A percentile compares a stretch with the other conserved stretches of the same genome.
These are phyloP conservation scores for Triplophysa rosa DNA, from an alignment of 2,113 vertebrate genomes.

Conservation along the genomic window DNA sequence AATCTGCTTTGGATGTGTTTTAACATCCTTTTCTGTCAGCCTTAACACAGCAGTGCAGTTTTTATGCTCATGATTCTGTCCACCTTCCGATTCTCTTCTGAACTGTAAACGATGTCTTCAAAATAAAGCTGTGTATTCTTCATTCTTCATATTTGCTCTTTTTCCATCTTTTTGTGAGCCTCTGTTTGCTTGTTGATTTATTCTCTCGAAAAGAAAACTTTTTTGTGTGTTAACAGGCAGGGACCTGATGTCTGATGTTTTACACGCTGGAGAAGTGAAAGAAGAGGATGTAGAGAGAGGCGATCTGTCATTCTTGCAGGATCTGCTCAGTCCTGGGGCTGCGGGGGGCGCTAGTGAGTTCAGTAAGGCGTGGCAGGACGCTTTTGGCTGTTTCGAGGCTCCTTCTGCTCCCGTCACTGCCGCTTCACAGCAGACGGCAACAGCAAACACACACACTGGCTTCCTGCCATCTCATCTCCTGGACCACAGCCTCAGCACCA, in stretches of 20 bases:
- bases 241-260: conserved; percentile 32
- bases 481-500: conserved; percentile 78
- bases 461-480: conserved; percentile 86
- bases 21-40: not conserved
- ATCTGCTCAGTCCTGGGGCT: conserved; percentile 70
- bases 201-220: not conserved
- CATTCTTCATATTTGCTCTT: not conserved
- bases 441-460: conserved; percentile 54
- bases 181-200: not conserved
- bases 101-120: too few species aligned
- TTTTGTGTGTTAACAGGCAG: conserved; percentile 3
- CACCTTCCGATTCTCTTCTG: not conserved
- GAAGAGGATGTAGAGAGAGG: conserved; percentile 73
- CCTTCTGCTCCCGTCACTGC: conserved; percentile 38
- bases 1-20: not conserved
- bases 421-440: not conserved
- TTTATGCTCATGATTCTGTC: not conserved
- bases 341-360: conserved; percentile 65
- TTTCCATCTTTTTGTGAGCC: too few species aligned
- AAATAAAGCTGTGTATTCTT: too few species aligned
- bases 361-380: conserved; percentile 71
- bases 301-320: conserved; percentile 81
- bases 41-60: not conserved
- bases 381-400: conserved; percentile 67
- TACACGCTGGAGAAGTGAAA: conserved; percentile 63